Conservation (phyloP, 1,140 invertebrate species). For the Periplaneta americana region DNA sequence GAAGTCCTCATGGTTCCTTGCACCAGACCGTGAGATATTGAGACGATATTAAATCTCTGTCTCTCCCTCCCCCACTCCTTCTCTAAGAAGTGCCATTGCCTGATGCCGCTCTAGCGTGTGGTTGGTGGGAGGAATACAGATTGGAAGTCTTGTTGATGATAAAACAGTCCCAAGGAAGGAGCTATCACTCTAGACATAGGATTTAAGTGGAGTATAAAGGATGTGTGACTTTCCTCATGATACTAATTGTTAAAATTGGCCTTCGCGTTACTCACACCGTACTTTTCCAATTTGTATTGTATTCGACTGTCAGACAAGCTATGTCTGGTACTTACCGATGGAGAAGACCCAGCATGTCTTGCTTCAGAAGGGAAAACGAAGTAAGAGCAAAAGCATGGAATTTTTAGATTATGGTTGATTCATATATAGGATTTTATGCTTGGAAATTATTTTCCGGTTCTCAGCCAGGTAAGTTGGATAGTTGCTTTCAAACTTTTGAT, state of each 20-base stretch:
- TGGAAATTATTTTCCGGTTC: no score
- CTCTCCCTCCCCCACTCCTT: background rate
- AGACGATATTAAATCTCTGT: background rate
- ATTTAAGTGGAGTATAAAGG: background rate
- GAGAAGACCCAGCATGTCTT: no score
- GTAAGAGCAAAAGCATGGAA: no score
- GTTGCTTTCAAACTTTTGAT: no score
- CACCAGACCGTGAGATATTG: background rate
- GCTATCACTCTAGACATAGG: background rate
- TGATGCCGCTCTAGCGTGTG: background rate
- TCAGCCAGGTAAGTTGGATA: no score
- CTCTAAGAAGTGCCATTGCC: background rate
- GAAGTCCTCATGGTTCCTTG: slow-evolving; percentile 1
- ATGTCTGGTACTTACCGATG: no score
- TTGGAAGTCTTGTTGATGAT: background rate
- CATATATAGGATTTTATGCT: no score
- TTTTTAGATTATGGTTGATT: no score
- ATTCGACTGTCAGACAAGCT: background rate
- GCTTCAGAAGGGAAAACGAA: no score
- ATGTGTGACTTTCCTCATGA: background rate
- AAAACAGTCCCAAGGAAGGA: background rate
- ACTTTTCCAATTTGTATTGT: background rate
- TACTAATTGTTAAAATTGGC: background rate
- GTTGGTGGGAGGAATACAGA: background rate
- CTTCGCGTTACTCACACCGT: background rate